A percentile compares a stretch with the other conserved stretches of the same genome.
Conservation (phyloP, 2,888 invertebrate genomes). For the Drosophila peninsularis region DNA sequence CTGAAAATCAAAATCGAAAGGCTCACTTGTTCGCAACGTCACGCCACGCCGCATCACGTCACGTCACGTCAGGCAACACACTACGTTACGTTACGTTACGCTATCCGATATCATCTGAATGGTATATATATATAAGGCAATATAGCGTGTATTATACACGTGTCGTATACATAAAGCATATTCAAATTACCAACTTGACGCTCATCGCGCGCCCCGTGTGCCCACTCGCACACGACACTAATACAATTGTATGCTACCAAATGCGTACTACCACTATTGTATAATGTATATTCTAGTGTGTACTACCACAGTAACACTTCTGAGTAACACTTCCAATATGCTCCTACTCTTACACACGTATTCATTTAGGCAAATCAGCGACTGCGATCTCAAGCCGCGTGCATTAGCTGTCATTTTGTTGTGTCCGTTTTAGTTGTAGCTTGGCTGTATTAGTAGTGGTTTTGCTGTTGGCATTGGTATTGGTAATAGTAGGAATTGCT, state of each 20-base stretch:
- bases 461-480: background rate
- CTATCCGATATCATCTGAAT: slow-evolving; percentile 61
- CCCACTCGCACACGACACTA: slow-evolving; percentile 14
- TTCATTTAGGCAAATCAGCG: slow-evolving; percentile 69
- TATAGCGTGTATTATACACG: slow-evolving; percentile 40
- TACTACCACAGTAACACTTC: background rate
- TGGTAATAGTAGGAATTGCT: slow-evolving; percentile 21
- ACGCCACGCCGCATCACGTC: slow-evolving; percentile 23
- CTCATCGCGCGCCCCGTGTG: slow-evolving; percentile 13
- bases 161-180: slow-evolving; percentile 66
- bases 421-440: slow-evolving; percentile 13
- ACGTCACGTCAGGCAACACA: slow-evolving; percentile 30
- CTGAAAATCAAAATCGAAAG: slow-evolving; percentile 59
- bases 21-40: slow-evolving; percentile 32
- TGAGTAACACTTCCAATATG: background rate
- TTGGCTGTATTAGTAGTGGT: background rate
- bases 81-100: slow-evolving; percentile 52
- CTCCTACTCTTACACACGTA: slow-evolving; percentile 37
- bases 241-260: too few species aligned
- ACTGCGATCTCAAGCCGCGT: slow-evolving; percentile 64
- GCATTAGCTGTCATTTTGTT: slow-evolving; percentile 68
- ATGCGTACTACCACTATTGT: background rate
- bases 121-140: slow-evolving; percentile 7
- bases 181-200: slow-evolving; percentile 71
- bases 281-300: background rate